Evolutionary conservation across 2,888 invertebrate species (phyloP), one percentile per base, ranked within the genome.

Genomic region (Drosophila algonquin): DNA sequence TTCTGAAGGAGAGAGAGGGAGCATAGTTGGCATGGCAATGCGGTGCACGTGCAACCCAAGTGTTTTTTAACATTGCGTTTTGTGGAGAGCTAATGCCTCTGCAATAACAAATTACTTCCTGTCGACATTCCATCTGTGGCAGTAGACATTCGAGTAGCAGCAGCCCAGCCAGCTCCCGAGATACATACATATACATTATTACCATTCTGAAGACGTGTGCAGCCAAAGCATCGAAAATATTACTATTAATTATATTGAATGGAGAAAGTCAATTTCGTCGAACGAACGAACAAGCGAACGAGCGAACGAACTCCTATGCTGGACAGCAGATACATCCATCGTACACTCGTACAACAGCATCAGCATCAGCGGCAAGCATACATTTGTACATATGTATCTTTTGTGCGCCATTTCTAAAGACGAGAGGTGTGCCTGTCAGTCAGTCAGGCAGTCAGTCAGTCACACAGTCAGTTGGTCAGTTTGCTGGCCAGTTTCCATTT

Each of bases 201-300:
- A 77, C 82, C 76, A 87, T 83, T 86, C 88, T 85, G 72, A 65
- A 77, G 85, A 75, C 83, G 75, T 81, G 51, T 61, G 51, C 55
- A 74, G 73, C 75, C 63, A 59, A 53, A 64, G 73, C 77, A 75
- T 71, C 75, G 68, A 76, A 80, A 77, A 85, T 87, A 80, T 79
- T 82, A 82, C 78, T 81, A 82, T 87, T 89, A 89, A 89, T 89
- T 87, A 89, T 89, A 87, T 87, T 89, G 87, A 82, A 86, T 86
- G 86, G 87, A 87, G 87, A 87, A 87, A 87, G 87, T 87, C 81
- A 87, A 88, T 89, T 89, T 89, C 83, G 83, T 89, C 78, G 89
- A 86, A 84, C 61, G 59, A 51, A 44, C 52, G 35, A 48, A 35
- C 78, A 87, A 86, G 81, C 61, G 59, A 51, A 35, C 52, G 35